Conservation (phyloP, 2,888 invertebrate genomes). For the Caenorhabditis sulstoni region DNA sequence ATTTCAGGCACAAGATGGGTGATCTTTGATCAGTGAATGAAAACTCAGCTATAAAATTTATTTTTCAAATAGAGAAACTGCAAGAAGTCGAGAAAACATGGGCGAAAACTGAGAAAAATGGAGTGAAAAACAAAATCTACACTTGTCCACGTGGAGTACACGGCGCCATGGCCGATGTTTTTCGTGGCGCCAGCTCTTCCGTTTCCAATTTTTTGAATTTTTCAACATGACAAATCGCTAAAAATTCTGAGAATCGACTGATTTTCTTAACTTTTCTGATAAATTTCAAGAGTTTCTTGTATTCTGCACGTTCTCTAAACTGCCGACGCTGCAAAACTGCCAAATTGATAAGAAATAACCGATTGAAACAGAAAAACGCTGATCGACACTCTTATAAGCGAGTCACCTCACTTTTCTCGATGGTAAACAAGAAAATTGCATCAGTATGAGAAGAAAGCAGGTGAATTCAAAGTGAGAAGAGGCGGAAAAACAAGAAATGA, state of each 20-base stretch:
- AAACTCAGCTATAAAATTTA: not conserved
- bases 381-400: not conserved
- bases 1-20: slow-evolving; percentile 18
- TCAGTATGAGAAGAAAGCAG: not conserved
- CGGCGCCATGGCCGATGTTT: slow-evolving; percentile 6
- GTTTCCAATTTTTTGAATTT: not conserved
- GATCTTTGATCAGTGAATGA: slow-evolving; percentile 16
- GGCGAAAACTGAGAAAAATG: not conserved
- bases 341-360: not conserved
- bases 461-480: not conserved
- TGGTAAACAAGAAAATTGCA: too few species aligned
- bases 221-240: not conserved
- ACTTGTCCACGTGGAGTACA: slow-evolving; percentile 25
- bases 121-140: not conserved
- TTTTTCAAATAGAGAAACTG: not conserved
- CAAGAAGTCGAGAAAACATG: not conserved
- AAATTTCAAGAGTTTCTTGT: not conserved
- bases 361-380: not conserved
- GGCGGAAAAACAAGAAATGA: slow-evolving; percentile 4
- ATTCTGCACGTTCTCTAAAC: slow-evolving; percentile 17
- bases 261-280: not conserved
- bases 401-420: too few species aligned
- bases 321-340: not conserved
- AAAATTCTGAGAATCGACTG: not conserved
- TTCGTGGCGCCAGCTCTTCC: not conserved